These are phyloP conservation scores for Doryteuthis pealeii DNA, from an alignment of 1,140 invertebrate genomes.

Conservation along the genomic window DNA sequence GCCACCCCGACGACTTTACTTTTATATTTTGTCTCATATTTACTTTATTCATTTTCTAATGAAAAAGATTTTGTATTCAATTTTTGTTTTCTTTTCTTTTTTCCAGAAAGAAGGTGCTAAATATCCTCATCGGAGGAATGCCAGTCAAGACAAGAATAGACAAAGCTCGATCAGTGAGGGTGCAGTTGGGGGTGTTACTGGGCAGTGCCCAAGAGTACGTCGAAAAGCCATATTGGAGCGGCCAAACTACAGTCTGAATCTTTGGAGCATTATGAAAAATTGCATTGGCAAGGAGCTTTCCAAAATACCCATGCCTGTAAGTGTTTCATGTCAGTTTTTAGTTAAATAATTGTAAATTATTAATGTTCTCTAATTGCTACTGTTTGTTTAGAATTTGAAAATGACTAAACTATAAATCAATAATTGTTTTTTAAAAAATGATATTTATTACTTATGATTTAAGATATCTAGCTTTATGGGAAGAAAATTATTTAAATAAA, in stretches of 20 bases:
- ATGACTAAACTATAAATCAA: no score
- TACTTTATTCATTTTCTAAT: no score
- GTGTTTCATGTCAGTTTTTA: constrained; percentile 26
- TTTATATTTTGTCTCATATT: no score
- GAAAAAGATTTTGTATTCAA: no score
- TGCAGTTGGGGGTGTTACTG: constrained; percentile 9
- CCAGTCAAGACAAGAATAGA: constrained; percentile 35
- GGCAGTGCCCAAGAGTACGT: constrained; percentile 57
- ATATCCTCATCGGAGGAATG: constrained; percentile 30
- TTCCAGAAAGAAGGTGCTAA: constrained; percentile 18
- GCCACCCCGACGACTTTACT: no score
- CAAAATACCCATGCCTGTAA: constrained; percentile 97
- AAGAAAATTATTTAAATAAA: no score
- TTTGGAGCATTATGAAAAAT: constrained; percentile 99
- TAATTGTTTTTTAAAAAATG: no score
- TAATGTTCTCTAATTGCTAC: no score
- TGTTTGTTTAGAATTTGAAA: no score
- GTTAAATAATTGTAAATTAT: neutral
- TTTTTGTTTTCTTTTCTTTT: no score
- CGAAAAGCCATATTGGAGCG: constrained; percentile 85
- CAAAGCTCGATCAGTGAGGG: neutral
- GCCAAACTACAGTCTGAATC: constrained; percentile 91
- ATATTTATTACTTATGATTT: no score
- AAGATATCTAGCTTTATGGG: no score
- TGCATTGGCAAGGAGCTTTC: constrained; percentile 98